These are phyloP conservation scores for Junonia oenone DNA, from an alignment of 2,888 invertebrate species.

Conservation along the genomic window DNA sequence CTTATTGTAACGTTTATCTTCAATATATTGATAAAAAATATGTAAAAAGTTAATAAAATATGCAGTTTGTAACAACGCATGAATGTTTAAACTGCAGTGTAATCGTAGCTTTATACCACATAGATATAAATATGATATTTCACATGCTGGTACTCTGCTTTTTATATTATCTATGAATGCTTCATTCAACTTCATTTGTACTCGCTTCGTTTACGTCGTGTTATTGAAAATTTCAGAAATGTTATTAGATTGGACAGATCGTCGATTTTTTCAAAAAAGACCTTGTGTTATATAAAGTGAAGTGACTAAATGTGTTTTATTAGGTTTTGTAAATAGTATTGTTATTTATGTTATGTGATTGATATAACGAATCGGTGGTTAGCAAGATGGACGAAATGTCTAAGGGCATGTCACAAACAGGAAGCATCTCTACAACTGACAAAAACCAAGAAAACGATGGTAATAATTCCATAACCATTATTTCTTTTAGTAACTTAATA, in stretches of 20 bases:
- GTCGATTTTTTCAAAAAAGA: slow-evolving; percentile 54
- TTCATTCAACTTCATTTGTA: slow-evolving; percentile 47
- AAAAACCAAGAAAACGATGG: slow-evolving; percentile 72
- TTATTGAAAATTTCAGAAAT: slow-evolving; percentile 52
- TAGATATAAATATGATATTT: no score
- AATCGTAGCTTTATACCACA: neutral
- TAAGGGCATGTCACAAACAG: slow-evolving; percentile 79
- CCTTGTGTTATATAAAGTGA: slow-evolving; percentile 49
- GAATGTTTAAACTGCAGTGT: neutral
- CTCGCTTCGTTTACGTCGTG: slow-evolving; percentile 46
- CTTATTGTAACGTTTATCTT: no score
- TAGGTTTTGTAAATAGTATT: slow-evolving; percentile 53
- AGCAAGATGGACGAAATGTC: slow-evolving; percentile 80
- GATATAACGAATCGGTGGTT: slow-evolving; percentile 75
- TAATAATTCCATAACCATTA: slow-evolving; percentile 41
- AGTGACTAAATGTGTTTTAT: slow-evolving; percentile 51
- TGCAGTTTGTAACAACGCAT: no score
- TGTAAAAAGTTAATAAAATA: no score
- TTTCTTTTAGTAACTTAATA: neutral
- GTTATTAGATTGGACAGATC: slow-evolving; percentile 62
- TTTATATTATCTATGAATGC: slow-evolving; percentile 11
- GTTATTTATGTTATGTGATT: slow-evolving; percentile 64
- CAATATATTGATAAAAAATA: no score
- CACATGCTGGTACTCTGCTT: no score
- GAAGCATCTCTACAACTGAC: slow-evolving; percentile 75